A percentile compares a stretch with the other conserved stretches of the same genome.
Conservation (phyloP, 2,797 vertebrate species). For the Diplodus puntazzo region DNA sequence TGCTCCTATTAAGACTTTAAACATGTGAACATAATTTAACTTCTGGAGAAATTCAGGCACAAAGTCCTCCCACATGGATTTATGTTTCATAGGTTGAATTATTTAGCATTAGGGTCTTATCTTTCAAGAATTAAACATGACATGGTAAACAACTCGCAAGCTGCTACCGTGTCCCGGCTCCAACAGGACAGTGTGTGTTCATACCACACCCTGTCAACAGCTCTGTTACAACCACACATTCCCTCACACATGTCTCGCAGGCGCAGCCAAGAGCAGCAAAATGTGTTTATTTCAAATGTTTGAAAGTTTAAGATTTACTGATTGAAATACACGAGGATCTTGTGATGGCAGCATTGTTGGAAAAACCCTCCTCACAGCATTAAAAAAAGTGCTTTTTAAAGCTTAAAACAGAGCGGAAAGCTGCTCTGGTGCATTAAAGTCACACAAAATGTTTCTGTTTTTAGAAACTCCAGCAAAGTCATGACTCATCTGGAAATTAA, state of each 20-base stretch:
- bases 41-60: not conserved
- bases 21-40: slow-evolving; percentile 39
- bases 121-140: not conserved
- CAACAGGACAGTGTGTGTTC: slow-evolving; percentile 36
- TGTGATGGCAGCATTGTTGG: slow-evolving; percentile 1
- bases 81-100: slow-evolving; percentile 2
- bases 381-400: not conserved
- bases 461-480: not conserved
- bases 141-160: slow-evolving; percentile 51
- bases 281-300: slow-evolving; percentile 30
- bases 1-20: slow-evolving; percentile 51
- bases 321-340: slow-evolving; percentile 16
- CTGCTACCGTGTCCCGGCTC: slow-evolving; percentile 33
- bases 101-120: not conserved
- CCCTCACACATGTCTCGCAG: slow-evolving; percentile 34
- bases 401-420: not conserved
- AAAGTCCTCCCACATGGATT: slow-evolving; percentile 26
- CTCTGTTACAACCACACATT: slow-evolving; percentile 52
- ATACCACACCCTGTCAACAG: slow-evolving; percentile 74
- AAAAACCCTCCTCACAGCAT: not conserved
- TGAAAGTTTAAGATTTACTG: not conserved
- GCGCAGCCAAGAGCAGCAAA: slow-evolving; percentile 11
- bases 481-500: slow-evolving; percentile 36
- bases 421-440: slow-evolving; percentile 1
- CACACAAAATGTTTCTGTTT: not conserved